A percentile compares a stretch with the other conserved stretches of the same genome.
These are phyloP conservation scores for Egretta garzetta DNA, from an alignment of 2,113 vertebrate species.

Conservation along the genomic window DNA sequence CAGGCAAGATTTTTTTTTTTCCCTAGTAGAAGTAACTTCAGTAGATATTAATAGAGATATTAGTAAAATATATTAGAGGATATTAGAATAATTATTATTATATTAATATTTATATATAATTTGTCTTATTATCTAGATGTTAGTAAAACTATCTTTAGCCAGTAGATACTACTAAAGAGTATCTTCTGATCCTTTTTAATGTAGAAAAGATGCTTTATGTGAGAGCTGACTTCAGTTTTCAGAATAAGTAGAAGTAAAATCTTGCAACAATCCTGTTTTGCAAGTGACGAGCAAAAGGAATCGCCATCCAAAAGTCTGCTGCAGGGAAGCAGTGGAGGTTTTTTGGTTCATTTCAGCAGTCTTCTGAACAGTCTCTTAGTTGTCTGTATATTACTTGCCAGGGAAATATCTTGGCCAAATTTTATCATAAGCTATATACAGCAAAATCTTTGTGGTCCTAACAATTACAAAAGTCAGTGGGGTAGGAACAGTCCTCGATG, in stretches of 20 bases:
- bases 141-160: not conserved
- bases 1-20: not conserved
- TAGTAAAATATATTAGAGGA: not conserved
- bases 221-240: not conserved
- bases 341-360: not conserved
- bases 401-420: not conserved
- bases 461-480: fast-evolving
- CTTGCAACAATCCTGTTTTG: not conserved
- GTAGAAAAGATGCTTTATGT: not conserved
- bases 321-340: not conserved
- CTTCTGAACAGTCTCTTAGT: not conserved
- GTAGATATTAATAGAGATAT: not conserved
- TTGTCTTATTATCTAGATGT: not conserved
- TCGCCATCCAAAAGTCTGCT: not conserved
- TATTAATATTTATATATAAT: not conserved
- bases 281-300: not conserved
- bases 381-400: not conserved
- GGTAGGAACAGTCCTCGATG: not conserved
- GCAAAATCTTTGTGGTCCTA: not conserved
- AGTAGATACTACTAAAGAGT: not conserved
- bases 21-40: not conserved
- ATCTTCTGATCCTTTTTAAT: not conserved
- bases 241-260: not conserved
- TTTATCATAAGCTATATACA: not conserved
- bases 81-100: not conserved